Percentiles rank a stretch among this genome's conserved stretches.
These are phyloP conservation scores for Scrobipalpa costella DNA, from an alignment of 2,888 invertebrate species.

Conservation along the genomic window DNA sequence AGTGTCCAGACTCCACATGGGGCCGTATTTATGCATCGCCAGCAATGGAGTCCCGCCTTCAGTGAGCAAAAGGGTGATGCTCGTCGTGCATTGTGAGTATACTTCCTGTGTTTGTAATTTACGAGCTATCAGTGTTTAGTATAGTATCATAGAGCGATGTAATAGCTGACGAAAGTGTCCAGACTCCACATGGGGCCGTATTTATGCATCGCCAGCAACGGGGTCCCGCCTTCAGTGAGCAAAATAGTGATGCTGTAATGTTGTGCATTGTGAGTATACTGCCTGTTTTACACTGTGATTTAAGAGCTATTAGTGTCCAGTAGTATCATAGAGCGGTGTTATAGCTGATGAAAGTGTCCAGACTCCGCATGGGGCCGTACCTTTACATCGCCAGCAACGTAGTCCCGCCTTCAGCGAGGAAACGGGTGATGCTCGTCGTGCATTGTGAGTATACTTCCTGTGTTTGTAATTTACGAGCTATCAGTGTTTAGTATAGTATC, in stretches of 20 bases:
- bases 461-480: too few relatives aligned
- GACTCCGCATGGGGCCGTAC: conserved; percentile 89
- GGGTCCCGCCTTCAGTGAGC: conserved; percentile 90
- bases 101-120: too few relatives aligned
- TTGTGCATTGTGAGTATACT: conserved; percentile 93
- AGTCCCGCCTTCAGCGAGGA: conserved; percentile 90
- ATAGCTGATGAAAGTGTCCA: conserved; percentile 85
- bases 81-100: conserved; percentile 90
- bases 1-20: conserved; percentile 88
- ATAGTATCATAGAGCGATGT: too few relatives aligned
- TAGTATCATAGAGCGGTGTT: too few relatives aligned
- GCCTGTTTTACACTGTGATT: too few relatives aligned
- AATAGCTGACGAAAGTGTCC: conserved; percentile 84
- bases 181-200: conserved; percentile 89
- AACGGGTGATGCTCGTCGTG: conserved; percentile 89
- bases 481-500: neutral
- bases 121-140: too few relatives aligned
- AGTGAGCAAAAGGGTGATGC: conserved; percentile 89
- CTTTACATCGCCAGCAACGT: conserved; percentile 91
- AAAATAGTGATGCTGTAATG: conserved; percentile 89
- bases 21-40: conserved; percentile 88
- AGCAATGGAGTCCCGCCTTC: conserved; percentile 91
- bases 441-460: conserved; percentile 85
- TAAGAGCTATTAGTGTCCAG: too few relatives aligned
- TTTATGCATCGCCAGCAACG: conserved; percentile 89